phyloP scores from a whole-genome alignment of 2,888 invertebrate genomes.

The Argynnis bischoffii region DNA sequence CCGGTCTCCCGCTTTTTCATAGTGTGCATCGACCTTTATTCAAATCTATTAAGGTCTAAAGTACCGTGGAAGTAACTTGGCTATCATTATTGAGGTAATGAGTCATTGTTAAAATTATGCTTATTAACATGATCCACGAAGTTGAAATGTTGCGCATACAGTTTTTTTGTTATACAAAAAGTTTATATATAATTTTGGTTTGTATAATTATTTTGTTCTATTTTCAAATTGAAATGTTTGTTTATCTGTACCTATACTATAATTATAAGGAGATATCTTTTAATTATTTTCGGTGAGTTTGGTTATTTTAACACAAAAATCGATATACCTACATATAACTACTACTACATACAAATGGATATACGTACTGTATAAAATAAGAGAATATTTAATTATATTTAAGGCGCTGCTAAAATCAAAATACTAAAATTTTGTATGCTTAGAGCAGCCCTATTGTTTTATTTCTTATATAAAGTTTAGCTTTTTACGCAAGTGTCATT shows the following conservation, averaged over 20 bases:
- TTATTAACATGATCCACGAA: slow-evolving; percentile 68
- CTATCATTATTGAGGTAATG: slow-evolving; percentile 68
- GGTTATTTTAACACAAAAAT: no score
- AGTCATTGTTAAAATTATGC: slow-evolving; percentile 63
- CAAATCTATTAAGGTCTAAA: slow-evolving; percentile 45
- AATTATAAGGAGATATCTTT: no score
- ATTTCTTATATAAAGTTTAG: background rate
- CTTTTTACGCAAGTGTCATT: slow-evolving; percentile 24
- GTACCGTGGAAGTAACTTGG: slow-evolving; percentile 44
- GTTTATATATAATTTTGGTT: slow-evolving; percentile 2
- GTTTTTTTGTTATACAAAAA: slow-evolving; percentile 25
- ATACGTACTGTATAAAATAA: no score
- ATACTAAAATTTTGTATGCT: background rate
- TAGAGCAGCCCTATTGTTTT: background rate
- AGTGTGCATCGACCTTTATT: slow-evolving; percentile 10
- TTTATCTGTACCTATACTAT: no score
- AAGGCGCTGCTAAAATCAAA: background rate
- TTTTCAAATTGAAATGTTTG: background rate
- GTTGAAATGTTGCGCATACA: slow-evolving; percentile 20
- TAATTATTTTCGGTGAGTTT: no score
- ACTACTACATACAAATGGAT: no score
- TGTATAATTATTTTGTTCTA: background rate
- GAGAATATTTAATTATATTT: no score
- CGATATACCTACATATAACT: no score
- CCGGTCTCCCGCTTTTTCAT: slow-evolving; percentile 43